Conservation (phyloP, 92 coral and sea anemone species). For the Siderastrea siderea region DNA sequence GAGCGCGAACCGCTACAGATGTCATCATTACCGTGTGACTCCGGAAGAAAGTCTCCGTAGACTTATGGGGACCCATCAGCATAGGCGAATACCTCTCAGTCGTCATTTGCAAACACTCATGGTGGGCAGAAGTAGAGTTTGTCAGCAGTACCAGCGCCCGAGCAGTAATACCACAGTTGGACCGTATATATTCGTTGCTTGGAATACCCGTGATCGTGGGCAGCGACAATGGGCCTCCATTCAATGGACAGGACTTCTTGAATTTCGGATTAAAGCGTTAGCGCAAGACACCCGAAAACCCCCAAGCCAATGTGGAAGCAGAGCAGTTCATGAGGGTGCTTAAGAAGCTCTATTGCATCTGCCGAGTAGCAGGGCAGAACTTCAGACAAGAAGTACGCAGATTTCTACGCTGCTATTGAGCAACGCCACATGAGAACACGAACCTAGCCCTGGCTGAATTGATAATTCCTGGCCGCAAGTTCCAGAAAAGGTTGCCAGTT, state of each 20-base stretch:
- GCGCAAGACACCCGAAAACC: constrained; percentile 51
- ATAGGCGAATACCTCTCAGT: constrained; percentile 65
- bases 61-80: constrained; percentile 59
- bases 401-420: no score
- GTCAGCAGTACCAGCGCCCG: constrained; percentile 39
- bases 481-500: no score
- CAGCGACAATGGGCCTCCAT: constrained; percentile 29
- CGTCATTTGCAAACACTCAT: constrained; percentile 50
- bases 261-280: constrained; percentile 21
- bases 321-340: constrained; percentile 62
- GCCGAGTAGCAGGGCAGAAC: constrained; percentile 21
- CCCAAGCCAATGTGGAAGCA: constrained; percentile 50
- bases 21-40: constrained; percentile 26
- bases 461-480: no score
- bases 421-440: no score
- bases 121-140: constrained; percentile 55
- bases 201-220: constrained; percentile 23
- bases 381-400: no score
- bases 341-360: constrained; percentile 56
- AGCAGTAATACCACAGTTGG: constrained; percentile 34
- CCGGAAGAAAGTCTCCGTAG: constrained; percentile 32
- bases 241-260: constrained; percentile 38
- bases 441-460: no score
- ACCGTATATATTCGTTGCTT: constrained; percentile 37
- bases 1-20: constrained; percentile 38